Base-by-base conservation (phyloP, 2,113 vertebrate genomes). In the Epinephelus fuscoguttatus region DNA sequence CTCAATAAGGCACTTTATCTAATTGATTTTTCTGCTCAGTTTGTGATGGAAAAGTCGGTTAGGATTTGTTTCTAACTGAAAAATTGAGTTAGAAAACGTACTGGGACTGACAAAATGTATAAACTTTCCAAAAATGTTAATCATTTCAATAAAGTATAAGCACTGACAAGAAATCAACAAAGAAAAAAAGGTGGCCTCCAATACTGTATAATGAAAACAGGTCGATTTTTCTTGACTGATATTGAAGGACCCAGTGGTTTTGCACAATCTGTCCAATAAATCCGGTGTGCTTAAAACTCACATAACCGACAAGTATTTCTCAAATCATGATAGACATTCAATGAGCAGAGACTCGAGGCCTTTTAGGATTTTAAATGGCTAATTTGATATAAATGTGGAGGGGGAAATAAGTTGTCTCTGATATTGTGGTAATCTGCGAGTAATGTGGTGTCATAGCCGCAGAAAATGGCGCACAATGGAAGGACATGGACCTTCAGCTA, bases 1-100 rank as follows among this genome's bases (percentile, higher is more conserved):
- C 49, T 61, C 56, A 25, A 52, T n/a, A 21, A 74, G 49, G 17
- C 49, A 79, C 57, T 76, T 75, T 45, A 25, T 57, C 33, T 4
- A 55, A 88, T 73, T 72, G 81, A 2, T 66, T 70, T 63, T 55
- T 4, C 14, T 53, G 52, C 45, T 69, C 10, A 3, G 23, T 53
- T 69, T 81, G 40, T 63, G 47, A 80, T 66, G 18, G 18, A 70
- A 47, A 10, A 30, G 70, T 12, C 9, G 1, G 11, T 4, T 27
- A 17, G 15, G 21, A 45, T 53, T 66, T 40, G 17, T 56, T 50
- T 77, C n/a, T 17, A 5, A 45, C 42, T 45, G 17, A 21, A 19
- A 42, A 52, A 52, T 18, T 13, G n/a, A 70, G 33, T 19, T 27
- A 40, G 14, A 23, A 70, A 42, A 52, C n/a, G 25, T 6, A 47